Percentiles rank a stretch among this genome's conserved stretches.
Evolutionary conservation across 2,797 vertebrate species (phyloP).

Genomic region (Mionectes olivaceus): DNA sequence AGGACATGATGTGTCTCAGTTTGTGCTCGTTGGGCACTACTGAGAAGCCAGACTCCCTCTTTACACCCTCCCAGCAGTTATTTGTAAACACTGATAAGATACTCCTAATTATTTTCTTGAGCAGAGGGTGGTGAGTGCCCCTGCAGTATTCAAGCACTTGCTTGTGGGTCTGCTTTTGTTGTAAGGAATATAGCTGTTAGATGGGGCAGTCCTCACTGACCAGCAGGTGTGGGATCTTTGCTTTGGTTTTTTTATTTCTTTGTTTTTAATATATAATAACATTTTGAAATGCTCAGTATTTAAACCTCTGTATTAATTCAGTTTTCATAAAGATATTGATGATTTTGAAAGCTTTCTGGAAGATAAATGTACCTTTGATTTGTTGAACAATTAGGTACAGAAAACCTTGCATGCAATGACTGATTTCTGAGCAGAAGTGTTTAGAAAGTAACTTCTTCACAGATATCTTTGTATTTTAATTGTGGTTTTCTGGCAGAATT

Average conservation of each 20-base stretch:
- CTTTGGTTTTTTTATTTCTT: not conserved
- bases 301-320: not conserved
- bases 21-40: not conserved
- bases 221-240: not conserved
- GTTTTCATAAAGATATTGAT: not conserved
- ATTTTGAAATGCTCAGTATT: not conserved
- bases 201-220: not conserved
- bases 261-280: not conserved
- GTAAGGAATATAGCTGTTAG: not conserved
- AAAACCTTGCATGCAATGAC: not conserved
- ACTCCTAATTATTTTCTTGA: not conserved
- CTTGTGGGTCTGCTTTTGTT: not conserved
- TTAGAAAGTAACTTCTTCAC: not conserved
- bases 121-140: not conserved
- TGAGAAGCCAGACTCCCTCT: not conserved
- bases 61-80: not conserved
- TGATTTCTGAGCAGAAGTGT: not conserved
- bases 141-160: not conserved
- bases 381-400: not conserved
- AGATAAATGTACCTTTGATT: not conserved
- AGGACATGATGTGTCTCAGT: rapidly evolving
- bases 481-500: not conserved
- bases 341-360: not conserved
- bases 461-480: not conserved
- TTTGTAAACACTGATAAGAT: not conserved